Conservation (phyloP, 2,888 invertebrate species). For the Hetaerina titia region DNA sequence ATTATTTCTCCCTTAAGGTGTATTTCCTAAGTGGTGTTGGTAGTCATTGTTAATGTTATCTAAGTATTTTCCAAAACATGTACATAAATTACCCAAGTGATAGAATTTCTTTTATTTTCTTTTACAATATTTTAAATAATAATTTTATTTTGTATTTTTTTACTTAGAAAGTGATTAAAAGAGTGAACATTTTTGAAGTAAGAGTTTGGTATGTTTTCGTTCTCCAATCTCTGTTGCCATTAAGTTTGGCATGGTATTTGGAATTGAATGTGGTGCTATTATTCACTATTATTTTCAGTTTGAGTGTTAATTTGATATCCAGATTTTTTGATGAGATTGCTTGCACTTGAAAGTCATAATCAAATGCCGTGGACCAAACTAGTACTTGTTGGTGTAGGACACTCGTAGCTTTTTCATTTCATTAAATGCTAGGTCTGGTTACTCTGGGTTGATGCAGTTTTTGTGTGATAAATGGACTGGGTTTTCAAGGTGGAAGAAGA, state of each 20-base stretch:
- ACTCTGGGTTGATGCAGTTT: not conserved
- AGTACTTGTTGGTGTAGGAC: not conserved
- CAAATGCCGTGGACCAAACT: not conserved
- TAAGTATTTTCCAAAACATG: too few relatives aligned
- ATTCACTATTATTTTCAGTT: not conserved
- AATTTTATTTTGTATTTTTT: not conserved
- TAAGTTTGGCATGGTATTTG: not conserved
- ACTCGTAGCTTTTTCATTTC: not conserved
- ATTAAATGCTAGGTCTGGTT: not conserved
- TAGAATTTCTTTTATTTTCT: not conserved
- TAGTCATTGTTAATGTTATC: too few relatives aligned
- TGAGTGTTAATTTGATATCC: not conserved
- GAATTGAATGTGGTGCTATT: not conserved
- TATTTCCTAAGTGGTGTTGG: too few relatives aligned
- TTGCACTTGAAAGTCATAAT: not conserved
- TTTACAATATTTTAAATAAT: not conserved
- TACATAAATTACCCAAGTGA: not conserved
- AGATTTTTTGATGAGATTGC: not conserved
- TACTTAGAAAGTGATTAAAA: not conserved
- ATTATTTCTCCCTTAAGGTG: too few relatives aligned
- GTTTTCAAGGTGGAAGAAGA: not conserved
- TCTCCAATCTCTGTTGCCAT: not conserved
- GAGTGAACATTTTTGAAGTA: not conserved
- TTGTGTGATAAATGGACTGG: not conserved
- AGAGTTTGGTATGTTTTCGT: constrained; percentile 9